Percentiles rank a stretch among this genome's conserved stretches.
These are phyloP conservation scores for Oscheius onirici DNA, from an alignment of 2,888 invertebrate genomes.

Conservation along the genomic window DNA sequence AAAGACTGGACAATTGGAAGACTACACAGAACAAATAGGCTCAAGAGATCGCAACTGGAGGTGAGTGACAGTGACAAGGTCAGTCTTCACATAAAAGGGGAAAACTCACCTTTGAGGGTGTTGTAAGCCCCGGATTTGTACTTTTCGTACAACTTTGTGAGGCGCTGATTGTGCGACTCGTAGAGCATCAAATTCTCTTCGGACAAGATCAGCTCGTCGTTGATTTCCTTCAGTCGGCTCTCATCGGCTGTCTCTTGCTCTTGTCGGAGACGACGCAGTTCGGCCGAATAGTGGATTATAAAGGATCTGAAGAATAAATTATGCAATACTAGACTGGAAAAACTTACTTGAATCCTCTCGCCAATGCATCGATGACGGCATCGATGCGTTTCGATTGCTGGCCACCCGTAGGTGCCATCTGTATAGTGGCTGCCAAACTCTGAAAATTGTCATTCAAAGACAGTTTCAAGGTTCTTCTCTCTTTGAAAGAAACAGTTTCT, in stretches of 20 bases:
- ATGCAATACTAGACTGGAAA: not conserved
- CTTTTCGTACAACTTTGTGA: slow-evolving; percentile 49
- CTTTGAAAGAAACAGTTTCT: not conserved
- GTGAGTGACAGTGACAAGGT: not conserved
- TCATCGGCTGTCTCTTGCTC: slow-evolving; percentile 29
- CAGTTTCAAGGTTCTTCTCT: not conserved
- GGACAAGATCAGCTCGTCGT: slow-evolving; percentile 39
- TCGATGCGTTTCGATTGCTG: slow-evolving; percentile 24
- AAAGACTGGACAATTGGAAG: slow-evolving; percentile 10
- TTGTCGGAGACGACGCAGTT: slow-evolving; percentile 29
- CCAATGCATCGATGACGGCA: slow-evolving; percentile 32
- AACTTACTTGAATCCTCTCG: slow-evolving; percentile 36
- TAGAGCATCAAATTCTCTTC: slow-evolving; percentile 51
- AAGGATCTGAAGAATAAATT: slow-evolving; percentile 26
- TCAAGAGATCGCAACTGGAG: slow-evolving; percentile 20
- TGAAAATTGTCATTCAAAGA: not conserved
- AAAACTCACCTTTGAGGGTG: slow-evolving; percentile 47
- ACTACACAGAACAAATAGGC: slow-evolving; percentile 28
- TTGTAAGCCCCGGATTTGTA: slow-evolving; percentile 41
- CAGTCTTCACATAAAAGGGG: not conserved
- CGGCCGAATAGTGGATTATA: slow-evolving; percentile 33
- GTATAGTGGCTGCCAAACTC: slow-evolving; percentile 32
- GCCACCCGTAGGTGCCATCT: slow-evolving; percentile 35
- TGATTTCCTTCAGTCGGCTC: slow-evolving; percentile 26
- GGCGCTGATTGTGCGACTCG: slow-evolving; percentile 44